A percentile compares a stretch with the other conserved stretches of the same genome.
Conservation (phyloP, 2,797 vertebrate genomes). For the Diceros bicornis region DNA sequence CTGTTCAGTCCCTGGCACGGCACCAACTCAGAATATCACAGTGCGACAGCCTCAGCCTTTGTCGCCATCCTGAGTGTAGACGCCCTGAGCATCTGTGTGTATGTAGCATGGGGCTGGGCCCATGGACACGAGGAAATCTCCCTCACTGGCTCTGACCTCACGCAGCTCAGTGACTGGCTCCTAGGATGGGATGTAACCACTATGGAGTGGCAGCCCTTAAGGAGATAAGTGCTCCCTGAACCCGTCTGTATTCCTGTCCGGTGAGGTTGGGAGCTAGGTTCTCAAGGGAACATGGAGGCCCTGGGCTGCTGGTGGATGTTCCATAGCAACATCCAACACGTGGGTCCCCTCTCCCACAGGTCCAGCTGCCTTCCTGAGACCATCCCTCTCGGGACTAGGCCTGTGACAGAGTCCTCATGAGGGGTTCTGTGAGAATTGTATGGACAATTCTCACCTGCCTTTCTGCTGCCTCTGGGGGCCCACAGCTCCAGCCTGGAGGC, state of each 20-base stretch:
- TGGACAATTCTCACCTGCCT: background rate
- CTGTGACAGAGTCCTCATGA: background rate
- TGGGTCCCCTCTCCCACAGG: background rate
- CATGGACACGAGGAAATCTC: background rate
- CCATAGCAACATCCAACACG: background rate
- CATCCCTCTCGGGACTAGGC: background rate
- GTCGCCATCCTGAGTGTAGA: background rate
- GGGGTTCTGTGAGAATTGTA: background rate
- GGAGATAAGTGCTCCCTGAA: background rate
- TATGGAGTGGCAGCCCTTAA: background rate
- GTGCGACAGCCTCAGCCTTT: accelerated
- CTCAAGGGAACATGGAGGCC: background rate
- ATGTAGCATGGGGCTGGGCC: background rate
- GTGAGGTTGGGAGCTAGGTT: background rate
- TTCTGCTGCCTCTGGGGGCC: background rate
- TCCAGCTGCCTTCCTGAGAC: background rate
- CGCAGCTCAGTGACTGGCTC: background rate
- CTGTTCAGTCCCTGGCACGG: background rate
- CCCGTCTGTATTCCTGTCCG: background rate
- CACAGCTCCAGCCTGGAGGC: background rate
- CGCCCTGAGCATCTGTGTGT: background rate
- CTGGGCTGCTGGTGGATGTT: background rate
- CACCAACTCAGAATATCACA: background rate
- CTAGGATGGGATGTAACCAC: background rate
- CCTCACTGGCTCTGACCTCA: background rate